Base-by-base conservation (phyloP, 2,888 invertebrate genomes). In the Subacronicta megacephala region DNA sequence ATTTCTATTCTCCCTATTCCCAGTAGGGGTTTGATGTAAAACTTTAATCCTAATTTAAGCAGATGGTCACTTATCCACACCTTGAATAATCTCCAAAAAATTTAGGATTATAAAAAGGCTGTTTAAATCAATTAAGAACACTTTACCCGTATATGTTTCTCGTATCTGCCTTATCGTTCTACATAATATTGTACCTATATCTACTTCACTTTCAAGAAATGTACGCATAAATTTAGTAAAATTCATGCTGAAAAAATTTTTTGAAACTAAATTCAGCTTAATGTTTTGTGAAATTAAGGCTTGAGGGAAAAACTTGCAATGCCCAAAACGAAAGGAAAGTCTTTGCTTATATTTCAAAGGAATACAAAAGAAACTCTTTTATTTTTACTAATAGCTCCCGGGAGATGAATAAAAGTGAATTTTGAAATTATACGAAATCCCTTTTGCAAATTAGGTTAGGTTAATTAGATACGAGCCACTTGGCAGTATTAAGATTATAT, bases 251-350 rank as follows among this genome's bases (percentile, higher is more conserved):
- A 41, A 31, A 56, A 64, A 61, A 65, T 47, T 20, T 54, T 65
- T 60, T 36, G 7, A 17, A 68, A 64, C 46, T 54, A 47, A 68
- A 69, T 47, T 54, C 20, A 56, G 38, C 42, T 53, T 49, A 57
- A 51, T 69, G 54, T 62, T 71, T 71, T 54, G 29, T 65, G 54
- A 58, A 71, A 71, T 71, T 55, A 70, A 61, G 60, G 61, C 61
- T 65, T 54, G 17, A 35, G 44, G 50, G 44, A 23, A 38, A 42
- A 60, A 41, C 56, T 60, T 54, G 53, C 44, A 47, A 56, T 53
- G 43, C 33, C 33, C 23, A 37, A 42, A 41, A 44, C 50, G 12
- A 20, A 49, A 45, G 26, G 37, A 40, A 50, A 62, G 43, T 42
- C 42, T 51, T 42, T 7, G 7, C 37, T 44, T 47, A 40, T 46